Evolutionary conservation across 2,888 invertebrate genomes (phyloP), one percentile per base, ranked within the genome.

Genomic region (Myathropa florea): DNA sequence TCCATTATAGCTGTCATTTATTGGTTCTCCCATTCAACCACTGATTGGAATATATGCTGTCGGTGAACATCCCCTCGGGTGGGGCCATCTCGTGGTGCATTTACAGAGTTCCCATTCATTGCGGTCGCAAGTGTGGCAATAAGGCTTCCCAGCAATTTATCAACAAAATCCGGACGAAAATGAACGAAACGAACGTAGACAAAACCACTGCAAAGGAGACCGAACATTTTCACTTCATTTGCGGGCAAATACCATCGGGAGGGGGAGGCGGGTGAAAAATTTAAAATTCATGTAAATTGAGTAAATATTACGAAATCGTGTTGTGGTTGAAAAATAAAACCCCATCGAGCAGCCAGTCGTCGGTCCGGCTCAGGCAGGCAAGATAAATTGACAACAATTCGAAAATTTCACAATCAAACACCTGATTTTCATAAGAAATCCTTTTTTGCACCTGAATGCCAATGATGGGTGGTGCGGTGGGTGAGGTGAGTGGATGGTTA

Each of bases 1-100:
- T 80, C 57, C 84, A 84, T 84, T 84, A 84, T 80, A 65, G 71
- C 65, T 80, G 76, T 84, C 84, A 76, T 80, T 84, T 84, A 80
- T 84, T 84, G 84, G 84, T 80, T 80, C 65, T 28, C 71, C 46
- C 76, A 63, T 76, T 80, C 59, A 61, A 71, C 75, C 71, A 71
- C 75, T 84, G 80, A 84, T 84, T 80, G 75, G 79, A 76, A 76
- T 84, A 71, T 76, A 79, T 71, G 70, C 65, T 23, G 64, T 14
- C 24, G 26, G 4, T 30, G n/a, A n/a, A n/a, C n/a, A n/a, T n/a
- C n/a, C n/a, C n/a, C n/a, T n/a, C n/a, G n/a, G n/a, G n/a, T n/a
- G n/a, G n/a, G n/a, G n/a, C n/a, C n/a, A n/a, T n/a, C n/a, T n/a
- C n/a, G n/a, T n/a, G 4, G 46, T 46, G 26, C 36, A 57, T 61